A percentile compares a stretch with the other conserved stretches of the same genome.
Conservation (phyloP, 2,113 vertebrate species). For the Beaufortia kweichowensis region DNA sequence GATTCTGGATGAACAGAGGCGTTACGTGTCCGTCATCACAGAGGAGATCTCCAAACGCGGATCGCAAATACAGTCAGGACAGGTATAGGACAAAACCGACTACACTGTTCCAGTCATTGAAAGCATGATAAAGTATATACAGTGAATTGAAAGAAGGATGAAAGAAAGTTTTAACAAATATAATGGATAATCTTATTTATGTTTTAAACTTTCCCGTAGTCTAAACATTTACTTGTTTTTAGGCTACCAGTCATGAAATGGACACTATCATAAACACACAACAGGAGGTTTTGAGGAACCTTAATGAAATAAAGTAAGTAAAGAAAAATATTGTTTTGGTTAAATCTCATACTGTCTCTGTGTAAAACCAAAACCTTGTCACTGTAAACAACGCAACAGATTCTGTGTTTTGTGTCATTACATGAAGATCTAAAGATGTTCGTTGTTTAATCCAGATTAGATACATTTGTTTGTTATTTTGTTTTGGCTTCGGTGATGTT, state of each 20-base stretch:
- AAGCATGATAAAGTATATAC: too few relatives aligned
- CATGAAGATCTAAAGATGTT: constrained; percentile 34
- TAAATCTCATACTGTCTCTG: background rate
- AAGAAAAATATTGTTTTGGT: background rate
- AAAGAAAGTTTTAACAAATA: background rate
- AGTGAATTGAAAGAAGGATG: too few relatives aligned
- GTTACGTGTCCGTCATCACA: constrained; percentile 82
- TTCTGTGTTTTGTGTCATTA: constrained; percentile 24
- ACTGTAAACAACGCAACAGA: background rate
- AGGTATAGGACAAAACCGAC: constrained; percentile 78
- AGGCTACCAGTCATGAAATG: constrained; percentile 80
- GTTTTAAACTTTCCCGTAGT: background rate
- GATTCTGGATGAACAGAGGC: constrained; percentile 95
- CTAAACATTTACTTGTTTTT: background rate
- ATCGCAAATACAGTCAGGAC: constrained; percentile 63
- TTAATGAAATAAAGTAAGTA: constrained; percentile 87
- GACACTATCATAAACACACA: constrained; percentile 79
- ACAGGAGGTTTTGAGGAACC: constrained; percentile 85
- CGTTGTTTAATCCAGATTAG: constrained; percentile 34
- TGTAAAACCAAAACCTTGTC: constrained; percentile 1
- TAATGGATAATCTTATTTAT: background rate
- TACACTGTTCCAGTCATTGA: too few relatives aligned
- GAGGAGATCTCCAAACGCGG: constrained; percentile 84
- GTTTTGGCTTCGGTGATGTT: constrained; percentile 13
- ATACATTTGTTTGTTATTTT: constrained; percentile 36